Conservation (phyloP, 2,797 vertebrate genomes). For the Salarias fasciatus region DNA sequence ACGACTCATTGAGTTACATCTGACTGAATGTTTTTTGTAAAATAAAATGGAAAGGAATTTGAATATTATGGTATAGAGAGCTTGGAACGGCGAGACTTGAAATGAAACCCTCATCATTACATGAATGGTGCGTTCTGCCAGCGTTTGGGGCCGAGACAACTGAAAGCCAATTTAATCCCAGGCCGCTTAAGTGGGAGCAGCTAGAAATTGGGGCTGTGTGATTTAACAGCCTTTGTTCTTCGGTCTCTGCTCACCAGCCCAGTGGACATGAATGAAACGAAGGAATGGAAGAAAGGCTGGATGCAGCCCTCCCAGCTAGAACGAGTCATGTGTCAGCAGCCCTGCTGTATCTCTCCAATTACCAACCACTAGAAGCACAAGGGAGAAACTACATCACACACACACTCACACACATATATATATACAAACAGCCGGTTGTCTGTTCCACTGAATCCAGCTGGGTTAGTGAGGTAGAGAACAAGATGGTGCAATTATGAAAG, state of each 20-base stretch:
- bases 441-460: conserved; percentile 15
- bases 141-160: conserved; percentile 9
- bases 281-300: conserved; percentile 35
- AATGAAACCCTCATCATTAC: conserved; percentile 24
- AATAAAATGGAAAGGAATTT: background rate
- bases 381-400: conserved; percentile 1
- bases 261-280: conserved; percentile 55
- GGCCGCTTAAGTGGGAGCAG: conserved; percentile 46
- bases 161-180: conserved; percentile 51
- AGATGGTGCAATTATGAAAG: conserved; percentile 26
- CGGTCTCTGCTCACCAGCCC: conserved; percentile 48
- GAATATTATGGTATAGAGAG: background rate
- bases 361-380: conserved; percentile 42
- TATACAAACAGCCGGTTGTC: background rate
- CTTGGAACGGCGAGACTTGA: conserved; percentile 7
- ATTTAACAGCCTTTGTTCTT: conserved; percentile 59
- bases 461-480: conserved; percentile 28
- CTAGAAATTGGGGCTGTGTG: conserved; percentile 30
- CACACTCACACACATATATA: background rate
- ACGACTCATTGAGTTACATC: background rate
- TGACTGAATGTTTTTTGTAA: background rate
- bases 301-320: conserved; percentile 56
- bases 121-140: conserved; percentile 13
- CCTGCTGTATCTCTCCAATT: conserved; percentile 63
- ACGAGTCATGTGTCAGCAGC: conserved; percentile 66